Conservation (phyloP, 2,113 vertebrate genomes). For the Upupa epops region DNA sequence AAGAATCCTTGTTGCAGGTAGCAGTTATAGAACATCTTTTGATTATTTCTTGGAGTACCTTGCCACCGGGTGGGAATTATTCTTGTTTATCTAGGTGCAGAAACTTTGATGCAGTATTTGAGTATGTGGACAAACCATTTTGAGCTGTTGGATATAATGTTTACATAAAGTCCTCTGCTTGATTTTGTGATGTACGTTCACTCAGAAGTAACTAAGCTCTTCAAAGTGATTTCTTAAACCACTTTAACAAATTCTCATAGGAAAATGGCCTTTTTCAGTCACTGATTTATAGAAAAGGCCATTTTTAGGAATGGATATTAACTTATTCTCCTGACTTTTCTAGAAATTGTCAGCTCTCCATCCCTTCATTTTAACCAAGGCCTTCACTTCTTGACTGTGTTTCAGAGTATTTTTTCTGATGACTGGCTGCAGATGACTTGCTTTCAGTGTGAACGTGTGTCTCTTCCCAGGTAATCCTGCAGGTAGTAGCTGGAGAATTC, state of each 20-base stretch:
- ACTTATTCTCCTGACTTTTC: not conserved
- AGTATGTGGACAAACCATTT: not conserved
- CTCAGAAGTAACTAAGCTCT: not conserved
- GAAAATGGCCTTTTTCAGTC: not conserved
- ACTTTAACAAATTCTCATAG: not conserved
- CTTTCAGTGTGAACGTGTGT: rapidly evolving
- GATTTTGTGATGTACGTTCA: not conserved
- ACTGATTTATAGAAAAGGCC: not conserved
- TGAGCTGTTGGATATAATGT: not conserved
- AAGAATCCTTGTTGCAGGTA: not conserved
- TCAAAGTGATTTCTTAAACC: not conserved
- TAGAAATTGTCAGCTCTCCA: not conserved
- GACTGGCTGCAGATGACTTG: not conserved
- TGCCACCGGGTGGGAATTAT: not conserved
- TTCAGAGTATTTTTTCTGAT: not conserved
- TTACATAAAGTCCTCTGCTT: not conserved
- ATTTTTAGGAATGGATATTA: not conserved
- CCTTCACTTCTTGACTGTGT: not conserved
- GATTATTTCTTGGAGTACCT: not conserved
- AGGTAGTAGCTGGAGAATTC: not conserved
- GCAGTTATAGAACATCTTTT: not conserved
- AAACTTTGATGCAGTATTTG: not conserved
- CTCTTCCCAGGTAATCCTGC: not conserved
- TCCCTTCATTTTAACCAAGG: not conserved
- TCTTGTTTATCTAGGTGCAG: not conserved